Conservation (phyloP, 2,888 invertebrate species). For the Drosophila fungiperda region DNA sequence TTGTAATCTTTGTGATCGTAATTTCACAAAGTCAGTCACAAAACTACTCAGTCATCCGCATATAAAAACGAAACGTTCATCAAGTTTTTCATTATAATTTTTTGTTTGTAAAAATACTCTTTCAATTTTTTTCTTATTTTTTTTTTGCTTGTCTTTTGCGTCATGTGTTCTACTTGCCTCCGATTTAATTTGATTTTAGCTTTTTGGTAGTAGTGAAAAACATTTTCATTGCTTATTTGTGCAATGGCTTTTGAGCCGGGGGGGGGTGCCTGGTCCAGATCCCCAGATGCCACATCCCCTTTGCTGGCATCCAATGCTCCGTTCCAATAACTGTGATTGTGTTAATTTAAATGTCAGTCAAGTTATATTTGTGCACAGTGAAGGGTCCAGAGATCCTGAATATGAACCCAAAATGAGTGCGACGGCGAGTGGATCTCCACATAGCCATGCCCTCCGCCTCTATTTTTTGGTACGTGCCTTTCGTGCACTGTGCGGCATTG, state of each 20-base stretch:
- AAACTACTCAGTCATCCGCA: slow-evolving; percentile 25
- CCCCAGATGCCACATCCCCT: slow-evolving; percentile 23
- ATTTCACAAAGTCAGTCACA: slow-evolving; percentile 15
- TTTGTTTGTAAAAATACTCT: slow-evolving; percentile 15
- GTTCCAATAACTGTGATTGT: slow-evolving; percentile 80
- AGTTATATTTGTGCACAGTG: slow-evolving; percentile 74
- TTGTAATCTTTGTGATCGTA: slow-evolving; percentile 3
- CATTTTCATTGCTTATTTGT: slow-evolving; percentile 67
- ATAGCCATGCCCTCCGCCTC: slow-evolving; percentile 14
- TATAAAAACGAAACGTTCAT: slow-evolving; percentile 58
- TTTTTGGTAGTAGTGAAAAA: slow-evolving; percentile 47
- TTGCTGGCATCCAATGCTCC: slow-evolving; percentile 63
- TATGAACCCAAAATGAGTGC: slow-evolving; percentile 27
- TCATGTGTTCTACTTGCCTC: slow-evolving; percentile 23
- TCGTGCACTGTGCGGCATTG: slow-evolving; percentile 76
- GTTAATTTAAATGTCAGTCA: slow-evolving; percentile 81
- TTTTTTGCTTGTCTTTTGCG: slow-evolving; percentile 7
- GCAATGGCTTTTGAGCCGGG: slow-evolving; percentile 47
- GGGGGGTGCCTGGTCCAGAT: slow-evolving; percentile 4
- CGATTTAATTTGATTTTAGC: slow-evolving; percentile 43
- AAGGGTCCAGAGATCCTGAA: slow-evolving; percentile 26
- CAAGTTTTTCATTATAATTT: slow-evolving; percentile 66
- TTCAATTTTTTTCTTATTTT: slow-evolving; percentile 10
- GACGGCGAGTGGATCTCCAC: slow-evolving; percentile 39
- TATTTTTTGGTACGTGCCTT: slow-evolving; percentile 71